Evolutionary conservation across 2,113 vertebrate genomes (phyloP), one percentile per base, ranked within the genome.

Genomic region (Hippocampus guttulatus): DNA sequence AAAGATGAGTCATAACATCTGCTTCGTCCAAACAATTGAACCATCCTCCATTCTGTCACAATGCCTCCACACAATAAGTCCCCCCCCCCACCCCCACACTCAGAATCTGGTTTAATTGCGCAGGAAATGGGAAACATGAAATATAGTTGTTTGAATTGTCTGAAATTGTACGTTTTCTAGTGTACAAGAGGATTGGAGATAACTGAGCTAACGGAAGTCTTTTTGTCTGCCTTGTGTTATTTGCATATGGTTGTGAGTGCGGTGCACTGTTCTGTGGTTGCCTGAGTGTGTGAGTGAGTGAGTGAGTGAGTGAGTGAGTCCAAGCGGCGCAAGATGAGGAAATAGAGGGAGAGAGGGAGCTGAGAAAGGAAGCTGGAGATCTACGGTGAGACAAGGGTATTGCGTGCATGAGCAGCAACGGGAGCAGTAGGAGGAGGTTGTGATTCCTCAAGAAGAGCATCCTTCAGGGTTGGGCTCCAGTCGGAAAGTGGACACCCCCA

Each of bases 251-350:
- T 60, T 64, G 67, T 38, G 67, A 63, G 67, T 63, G 45, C 30
- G 23, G 38, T 43, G 41, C 49, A 68, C 52, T 33, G 66, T 71
- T 55, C 15, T 63, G 70, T 75, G 73, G 52, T 45, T 70, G 71
- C 45, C 38, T 73, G 66, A 83, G 77, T 45, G 78, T 81, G 76
- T 77, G 75, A 73, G 79, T 69, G 76, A 75, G 79, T 30, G 20
- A 69, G 78, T 68, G 75, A 84, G 80, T 60, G 80, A 80, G 87
- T 18, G 72, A 78, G 76, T 11, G 3, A 86, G 69, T 71, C 64
- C 70, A 66, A 84, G 78, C 64, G 45, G 80, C 83, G 76, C 65
- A 52, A 62, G 80, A 83, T 81, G 64, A 80, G 78, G 66, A 67
- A 68, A 64, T 78, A 75, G 80, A 80, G 82, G 68, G 73, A 75